Conservation (phyloP, 2,888 invertebrate genomes). For the Parnassius glacialis region DNA sequence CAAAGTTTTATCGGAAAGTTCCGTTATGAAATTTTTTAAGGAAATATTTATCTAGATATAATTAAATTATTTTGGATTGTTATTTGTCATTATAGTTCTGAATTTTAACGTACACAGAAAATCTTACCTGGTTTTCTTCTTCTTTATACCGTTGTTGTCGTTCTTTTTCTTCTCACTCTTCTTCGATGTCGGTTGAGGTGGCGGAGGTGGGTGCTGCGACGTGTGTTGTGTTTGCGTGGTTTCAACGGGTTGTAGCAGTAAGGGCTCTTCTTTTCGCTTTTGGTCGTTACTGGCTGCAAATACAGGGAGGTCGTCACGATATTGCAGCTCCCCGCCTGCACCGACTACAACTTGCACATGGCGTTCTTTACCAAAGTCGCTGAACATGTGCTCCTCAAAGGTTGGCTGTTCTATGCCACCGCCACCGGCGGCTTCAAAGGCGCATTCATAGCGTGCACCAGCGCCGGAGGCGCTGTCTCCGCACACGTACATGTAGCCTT, state of each 20-base stretch:
- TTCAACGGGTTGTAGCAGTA: conserved; percentile 63
- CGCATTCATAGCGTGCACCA: conserved; percentile 67
- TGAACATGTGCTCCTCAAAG: conserved; percentile 90
- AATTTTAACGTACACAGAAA: background rate
- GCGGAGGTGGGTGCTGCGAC: conserved; percentile 57
- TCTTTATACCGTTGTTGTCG: conserved; percentile 91
- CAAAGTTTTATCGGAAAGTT: no score
- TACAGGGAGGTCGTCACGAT: conserved; percentile 69
- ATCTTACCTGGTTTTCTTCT: conserved; percentile 93
- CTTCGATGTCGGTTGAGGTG: conserved; percentile 67
- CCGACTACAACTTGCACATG: conserved; percentile 75
- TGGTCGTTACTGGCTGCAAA: conserved; percentile 50
- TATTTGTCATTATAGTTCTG: no score
- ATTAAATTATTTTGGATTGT: no score
- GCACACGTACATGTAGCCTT: conserved; percentile 76
- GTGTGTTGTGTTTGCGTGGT: conserved; percentile 52
- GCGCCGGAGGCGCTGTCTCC: conserved; percentile 54
- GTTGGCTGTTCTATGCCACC: conserved; percentile 83
- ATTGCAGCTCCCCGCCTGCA: conserved; percentile 74
- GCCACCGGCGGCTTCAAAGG: conserved; percentile 57
- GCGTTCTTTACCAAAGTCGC: conserved; percentile 84
- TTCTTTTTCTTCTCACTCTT: conserved; percentile 91
- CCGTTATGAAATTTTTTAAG: no score
- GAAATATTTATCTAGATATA: no score
- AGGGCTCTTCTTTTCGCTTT: conserved; percentile 70